Evolutionary conservation across 2,888 invertebrate genomes (phyloP).

Genomic region (Tetanocera ferruginea): DNA sequence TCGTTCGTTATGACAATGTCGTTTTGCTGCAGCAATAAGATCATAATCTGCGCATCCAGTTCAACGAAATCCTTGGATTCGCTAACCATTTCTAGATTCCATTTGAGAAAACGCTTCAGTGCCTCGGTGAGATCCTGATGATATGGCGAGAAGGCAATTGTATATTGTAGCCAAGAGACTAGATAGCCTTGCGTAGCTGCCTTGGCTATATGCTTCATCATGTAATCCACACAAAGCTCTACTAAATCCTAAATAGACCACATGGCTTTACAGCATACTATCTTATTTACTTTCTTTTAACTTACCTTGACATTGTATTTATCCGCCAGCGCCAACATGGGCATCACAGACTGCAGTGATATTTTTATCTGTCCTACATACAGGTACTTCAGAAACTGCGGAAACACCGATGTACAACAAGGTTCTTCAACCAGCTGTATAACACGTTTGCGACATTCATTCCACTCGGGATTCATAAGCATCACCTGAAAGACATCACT

Average conservation of each 20-base stretch:
- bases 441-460: constrained; percentile 86
- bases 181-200: constrained; percentile 86
- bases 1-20: constrained; percentile 92
- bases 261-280: neutral
- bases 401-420: constrained; percentile 87
- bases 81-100: constrained; percentile 90
- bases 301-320: constrained; percentile 92
- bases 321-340: constrained; percentile 90
- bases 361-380: constrained; percentile 93
- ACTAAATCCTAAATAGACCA: constrained; percentile 80
- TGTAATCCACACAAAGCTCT: constrained; percentile 85
- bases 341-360: constrained; percentile 86
- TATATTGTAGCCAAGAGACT: constrained; percentile 93
- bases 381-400: constrained; percentile 86
- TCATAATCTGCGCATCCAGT: constrained; percentile 84
- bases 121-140: constrained; percentile 72
- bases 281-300: neutral
- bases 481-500: constrained; percentile 98
- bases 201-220: constrained; percentile 88
- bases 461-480: constrained; percentile 95
- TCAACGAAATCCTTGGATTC: constrained; percentile 84
- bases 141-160: constrained; percentile 81
- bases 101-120: constrained; percentile 87
- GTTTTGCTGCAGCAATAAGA: constrained; percentile 84
- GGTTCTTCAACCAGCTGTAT: constrained; percentile 90